phyloP scores from a whole-genome alignment of 2,888 invertebrate species.

The Leptothorax acervorum region DNA sequence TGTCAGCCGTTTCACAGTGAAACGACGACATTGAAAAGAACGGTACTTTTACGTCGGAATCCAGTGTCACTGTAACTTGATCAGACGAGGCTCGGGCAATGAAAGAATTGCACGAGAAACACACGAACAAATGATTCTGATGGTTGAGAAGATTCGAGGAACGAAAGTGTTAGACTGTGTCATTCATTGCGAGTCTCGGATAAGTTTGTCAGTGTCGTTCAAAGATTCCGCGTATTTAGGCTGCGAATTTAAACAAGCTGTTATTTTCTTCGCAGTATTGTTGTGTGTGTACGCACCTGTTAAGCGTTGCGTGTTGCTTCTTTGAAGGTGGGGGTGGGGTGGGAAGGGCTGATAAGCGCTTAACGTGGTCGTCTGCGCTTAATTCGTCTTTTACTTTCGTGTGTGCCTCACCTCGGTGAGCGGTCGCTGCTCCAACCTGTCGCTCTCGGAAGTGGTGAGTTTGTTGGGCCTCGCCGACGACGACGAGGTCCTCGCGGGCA shows the following conservation, averaged over 20 bases:
- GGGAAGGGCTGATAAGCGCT: conserved; percentile 22
- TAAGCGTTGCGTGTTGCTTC: not conserved
- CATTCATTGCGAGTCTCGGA: not conserved
- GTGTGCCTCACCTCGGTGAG: conserved; percentile 45
- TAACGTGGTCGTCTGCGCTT: not conserved
- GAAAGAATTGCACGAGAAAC: conserved; percentile 3
- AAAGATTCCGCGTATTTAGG: not conserved
- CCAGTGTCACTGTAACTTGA: not conserved
- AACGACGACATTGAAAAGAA: conserved; percentile 19
- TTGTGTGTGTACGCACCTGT: not conserved
- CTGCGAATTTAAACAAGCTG: not conserved
- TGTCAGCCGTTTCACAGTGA: not conserved
- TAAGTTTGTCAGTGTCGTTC: not conserved
- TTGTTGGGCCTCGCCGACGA: conserved; percentile 79
- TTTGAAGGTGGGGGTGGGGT: not conserved
- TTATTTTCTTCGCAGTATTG: no score
- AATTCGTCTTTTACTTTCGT: not conserved
- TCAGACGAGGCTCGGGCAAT: not conserved
- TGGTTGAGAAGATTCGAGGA: not conserved
- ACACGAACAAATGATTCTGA: not conserved
- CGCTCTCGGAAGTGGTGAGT: conserved; percentile 78
- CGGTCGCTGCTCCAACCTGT: conserved; percentile 72
- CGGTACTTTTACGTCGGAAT: not conserved
- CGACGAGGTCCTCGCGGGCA: conserved; percentile 78
- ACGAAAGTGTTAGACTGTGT: not conserved